Conservation (phyloP, 2,888 invertebrate genomes). For the Lamproptera curius region DNA sequence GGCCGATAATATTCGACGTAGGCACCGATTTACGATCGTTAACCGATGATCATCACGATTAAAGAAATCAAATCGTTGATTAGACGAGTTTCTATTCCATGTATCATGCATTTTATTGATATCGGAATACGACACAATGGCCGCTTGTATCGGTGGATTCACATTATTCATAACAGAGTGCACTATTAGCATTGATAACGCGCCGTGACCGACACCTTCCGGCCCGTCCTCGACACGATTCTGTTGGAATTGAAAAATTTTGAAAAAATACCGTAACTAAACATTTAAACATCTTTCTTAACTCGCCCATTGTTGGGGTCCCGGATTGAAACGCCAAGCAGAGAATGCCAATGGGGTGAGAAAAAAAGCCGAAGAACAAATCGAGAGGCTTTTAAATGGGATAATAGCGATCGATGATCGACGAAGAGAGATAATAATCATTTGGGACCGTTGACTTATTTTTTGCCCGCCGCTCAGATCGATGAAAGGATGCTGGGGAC, state of each 20-base stretch:
- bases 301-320: slow-evolving; percentile 65
- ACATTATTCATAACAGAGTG: slow-evolving; percentile 35
- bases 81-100: no score
- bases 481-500: slow-evolving; percentile 57
- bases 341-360: slow-evolving; percentile 50
- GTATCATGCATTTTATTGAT: no score
- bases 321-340: slow-evolving; percentile 69
- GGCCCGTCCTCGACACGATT: slow-evolving; percentile 69
- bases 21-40: not conserved
- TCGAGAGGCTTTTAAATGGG: slow-evolving; percentile 76
- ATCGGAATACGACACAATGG: not conserved
- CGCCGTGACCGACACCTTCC: slow-evolving; percentile 74
- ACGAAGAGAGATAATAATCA: slow-evolving; percentile 74
- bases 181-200: slow-evolving; percentile 64
- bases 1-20: not conserved
- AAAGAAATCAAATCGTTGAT: no score
- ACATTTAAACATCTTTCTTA: slow-evolving; percentile 77
- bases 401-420: slow-evolving; percentile 77
- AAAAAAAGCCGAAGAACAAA: slow-evolving; percentile 69
- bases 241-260: slow-evolving; percentile 73
- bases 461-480: slow-evolving; percentile 44
- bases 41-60: no score
- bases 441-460: slow-evolving; percentile 67
- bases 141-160: slow-evolving; percentile 6
- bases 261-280: slow-evolving; percentile 76